Base-by-base conservation (phyloP, 1,140 invertebrate species). In the Pachyrhynchus sulphureomaculatus region DNA sequence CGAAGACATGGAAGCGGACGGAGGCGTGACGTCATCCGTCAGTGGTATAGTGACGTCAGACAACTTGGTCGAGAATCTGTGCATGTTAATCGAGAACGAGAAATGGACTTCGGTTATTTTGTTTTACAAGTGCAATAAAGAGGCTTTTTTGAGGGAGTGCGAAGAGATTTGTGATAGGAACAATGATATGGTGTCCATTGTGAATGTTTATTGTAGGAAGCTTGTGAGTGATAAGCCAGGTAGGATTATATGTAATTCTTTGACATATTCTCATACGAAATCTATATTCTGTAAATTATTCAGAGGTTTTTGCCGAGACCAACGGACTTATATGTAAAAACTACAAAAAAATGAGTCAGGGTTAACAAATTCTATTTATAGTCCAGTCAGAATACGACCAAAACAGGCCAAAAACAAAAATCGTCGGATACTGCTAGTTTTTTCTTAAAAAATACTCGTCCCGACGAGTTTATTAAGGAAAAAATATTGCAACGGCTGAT, bases 141-240 rank as follows among this genome's bases (percentile, higher is more conserved):
- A 81, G 8, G 78, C 83, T 37, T 88, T 86, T 80, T 79, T 80
- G 1, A 80, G 78, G 53, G 86, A 88, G 55, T 76, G 79, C n/a
- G 82, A 80, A 66, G 79, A 79, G 10, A 72, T 82, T 34, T 76
- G 78, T 34, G 81, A 83, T 53, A 77, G 79, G 20, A 81, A 82
- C 10, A 83, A 89, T 75, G 83, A 86, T 60, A 79, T 90, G 8
- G 81, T 84, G n/a, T 83, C 83, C 8, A 81, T 88, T 48, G 78
- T 90, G 34, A 86, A 84, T 75, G 83, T 89, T 62, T 90, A 87
- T 72, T 89, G 88, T 69, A 83, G 81, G 66, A 82, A 87, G 65
- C 72, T 88, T 53, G 82, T 86, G 32, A 83, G 86, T 66, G 86
- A 88, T 64, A 83, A 83, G 76, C 78, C 83, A 64, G 86, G 87